Base-by-base conservation (phyloP, 2,113 vertebrate species). In the Ctenomys sociabilis region DNA sequence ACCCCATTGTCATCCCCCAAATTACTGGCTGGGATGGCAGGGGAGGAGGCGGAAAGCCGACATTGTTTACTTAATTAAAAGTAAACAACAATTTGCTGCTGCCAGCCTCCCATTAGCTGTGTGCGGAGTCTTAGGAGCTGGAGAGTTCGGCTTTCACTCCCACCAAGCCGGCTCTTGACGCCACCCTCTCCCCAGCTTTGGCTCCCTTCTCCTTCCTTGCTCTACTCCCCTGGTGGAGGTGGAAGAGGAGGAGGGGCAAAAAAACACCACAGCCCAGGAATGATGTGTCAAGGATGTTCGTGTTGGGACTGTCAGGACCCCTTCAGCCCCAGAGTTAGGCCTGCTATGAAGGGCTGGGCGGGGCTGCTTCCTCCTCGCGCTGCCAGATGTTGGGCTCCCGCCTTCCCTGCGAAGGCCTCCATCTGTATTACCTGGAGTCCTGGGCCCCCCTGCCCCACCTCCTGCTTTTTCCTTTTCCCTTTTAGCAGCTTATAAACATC, bases 41-140 rank as follows among this genome's bases (percentile, higher is more conserved):
- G 97, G 97, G 97, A 96, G 97, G 97, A 97, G 96, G 97, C 92
- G 88, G 97, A 96, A 96, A 97, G 96, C 97, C 88, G 90, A 97
- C 97, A 97, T 97, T 98, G 97, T 98, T 98, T 97, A 97, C 97
- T 98, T 97, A 98, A 98, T 98, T 98, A 97, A 98, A 97, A 98
- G 97, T 98, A 98, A 98, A 98, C 97, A 98, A 97, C 98, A 98
- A 97, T 98, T 98, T 97, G 97, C 96, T 21, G 94, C 97, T 98
- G 95, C 95, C 97, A 97, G 98, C 97, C 98, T 97, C 97, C 98
- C 93, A 98, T 98, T 98, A 97, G 95, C 93, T 96, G 92, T 83
- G 95, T 85, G 93, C 68, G 0, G 93, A 96, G 93, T 96, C 93
- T 95, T 89, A n/a, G 1, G 88, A 95, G 95, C 96, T 90, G 77